Percentiles rank a stretch among this genome's conserved stretches.
Evolutionary conservation across 2,888 invertebrate genomes (phyloP).

Genomic region (Drosophila nr. perissopoda): DNA sequence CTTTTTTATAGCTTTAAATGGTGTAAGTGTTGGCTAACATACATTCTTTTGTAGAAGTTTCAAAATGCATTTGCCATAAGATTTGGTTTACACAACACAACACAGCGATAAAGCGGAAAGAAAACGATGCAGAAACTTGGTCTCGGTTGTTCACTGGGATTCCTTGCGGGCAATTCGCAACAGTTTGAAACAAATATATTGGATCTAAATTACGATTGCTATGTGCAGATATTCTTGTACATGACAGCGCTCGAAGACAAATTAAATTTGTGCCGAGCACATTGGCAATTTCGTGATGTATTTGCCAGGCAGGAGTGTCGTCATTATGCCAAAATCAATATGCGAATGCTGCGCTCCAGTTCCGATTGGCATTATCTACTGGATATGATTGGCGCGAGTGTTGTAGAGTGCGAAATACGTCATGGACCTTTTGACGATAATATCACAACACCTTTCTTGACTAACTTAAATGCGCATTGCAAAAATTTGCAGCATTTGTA

Average conservation of each 20-base stretch:
- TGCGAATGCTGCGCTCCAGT: slow-evolving; percentile 44
- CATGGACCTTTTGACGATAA: slow-evolving; percentile 62
- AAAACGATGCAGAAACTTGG: slow-evolving; percentile 61
- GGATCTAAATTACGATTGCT: slow-evolving; percentile 68
- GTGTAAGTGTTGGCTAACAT: slow-evolving; percentile 1
- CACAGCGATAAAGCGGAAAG: slow-evolving; percentile 5
- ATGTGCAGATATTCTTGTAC: slow-evolving; percentile 55
- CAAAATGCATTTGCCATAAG: neutral
- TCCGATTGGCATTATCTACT: slow-evolving; percentile 61
- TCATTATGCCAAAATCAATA: slow-evolving; percentile 51
- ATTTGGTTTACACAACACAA: slow-evolving; percentile 1
- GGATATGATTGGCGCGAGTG: slow-evolving; percentile 46
- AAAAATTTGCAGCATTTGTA: slow-evolving; percentile 47
- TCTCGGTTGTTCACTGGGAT: slow-evolving; percentile 55
- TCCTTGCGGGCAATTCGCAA: slow-evolving; percentile 45
- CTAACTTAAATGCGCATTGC: slow-evolving; percentile 44
- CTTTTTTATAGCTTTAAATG: neutral
- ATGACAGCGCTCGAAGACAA: slow-evolving; percentile 53
- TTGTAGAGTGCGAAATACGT: slow-evolving; percentile 51
- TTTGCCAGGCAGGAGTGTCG: slow-evolving; percentile 31
- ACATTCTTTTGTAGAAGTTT: neutral
- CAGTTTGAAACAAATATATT: slow-evolving; percentile 29
- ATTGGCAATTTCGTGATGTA: slow-evolving; percentile 45
- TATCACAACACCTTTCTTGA: slow-evolving; percentile 52
- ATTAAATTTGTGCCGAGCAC: slow-evolving; percentile 55